phyloP scores from a whole-genome alignment of 2,113 vertebrate genomes.

The Otolemur garnettii region DNA sequence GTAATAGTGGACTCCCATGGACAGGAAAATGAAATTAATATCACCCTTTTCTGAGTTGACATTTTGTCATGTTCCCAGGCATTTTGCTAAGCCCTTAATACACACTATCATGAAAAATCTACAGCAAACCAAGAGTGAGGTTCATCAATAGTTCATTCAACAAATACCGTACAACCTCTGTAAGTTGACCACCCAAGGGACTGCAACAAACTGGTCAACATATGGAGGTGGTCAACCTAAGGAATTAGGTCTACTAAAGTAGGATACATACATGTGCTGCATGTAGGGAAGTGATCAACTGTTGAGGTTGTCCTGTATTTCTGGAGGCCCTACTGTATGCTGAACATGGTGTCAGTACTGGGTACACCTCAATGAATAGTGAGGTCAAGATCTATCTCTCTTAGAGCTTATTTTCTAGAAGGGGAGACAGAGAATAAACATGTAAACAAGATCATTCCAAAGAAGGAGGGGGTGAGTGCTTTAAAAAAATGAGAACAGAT shows the following conservation, averaged over 20 bases:
- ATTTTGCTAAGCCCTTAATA: rapidly evolving
- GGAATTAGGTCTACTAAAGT: too few relatives aligned
- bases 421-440: neutral
- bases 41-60: neutral
- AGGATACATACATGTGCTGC: too few relatives aligned
- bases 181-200: too few relatives aligned
- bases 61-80: neutral
- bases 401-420: neutral
- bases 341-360: rapidly evolving
- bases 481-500: neutral
- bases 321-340: neutral
- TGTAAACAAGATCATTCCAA: rapidly evolving
- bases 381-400: rapidly evolving
- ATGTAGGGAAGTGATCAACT: too few relatives aligned
- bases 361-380: rapidly evolving
- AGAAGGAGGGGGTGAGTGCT: neutral
- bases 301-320: too few relatives aligned
- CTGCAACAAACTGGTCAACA: too few relatives aligned
- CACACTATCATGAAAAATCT: rapidly evolving
- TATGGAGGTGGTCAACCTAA: too few relatives aligned
- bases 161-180: too few relatives aligned
- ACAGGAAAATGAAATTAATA: rapidly evolving
- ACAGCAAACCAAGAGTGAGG: rapidly evolving
- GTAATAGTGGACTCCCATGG: too few relatives aligned
- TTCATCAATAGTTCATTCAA: rapidly evolving